Conservation (phyloP, 2,113 vertebrate genomes). For the Hypomesus transpacificus region DNA sequence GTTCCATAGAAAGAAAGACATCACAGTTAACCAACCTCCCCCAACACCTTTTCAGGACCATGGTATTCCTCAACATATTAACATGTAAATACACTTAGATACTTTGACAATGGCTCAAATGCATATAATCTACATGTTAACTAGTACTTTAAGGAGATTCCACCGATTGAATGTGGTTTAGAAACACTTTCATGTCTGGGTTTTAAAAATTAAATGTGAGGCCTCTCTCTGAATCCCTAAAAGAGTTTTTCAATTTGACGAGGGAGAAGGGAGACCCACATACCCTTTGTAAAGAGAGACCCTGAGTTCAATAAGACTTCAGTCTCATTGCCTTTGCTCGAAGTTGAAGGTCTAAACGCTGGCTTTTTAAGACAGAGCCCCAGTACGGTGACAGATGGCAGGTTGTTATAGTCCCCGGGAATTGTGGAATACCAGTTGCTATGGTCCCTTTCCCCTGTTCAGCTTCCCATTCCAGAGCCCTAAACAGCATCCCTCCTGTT, state of each 20-base stretch:
- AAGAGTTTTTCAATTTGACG: slow-evolving; percentile 68
- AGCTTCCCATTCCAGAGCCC: slow-evolving; percentile 29
- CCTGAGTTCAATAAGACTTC: slow-evolving; percentile 66
- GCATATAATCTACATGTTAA: slow-evolving; percentile 78
- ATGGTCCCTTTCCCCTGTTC: slow-evolving; percentile 47
- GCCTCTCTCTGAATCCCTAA: slow-evolving; percentile 58
- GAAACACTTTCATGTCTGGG: slow-evolving; percentile 71
- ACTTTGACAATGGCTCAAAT: slow-evolving; percentile 67
- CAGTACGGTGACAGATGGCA: slow-evolving; percentile 63
- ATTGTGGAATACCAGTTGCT: slow-evolving; percentile 53
- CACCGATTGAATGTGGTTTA: slow-evolving; percentile 61
- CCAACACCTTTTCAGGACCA: slow-evolving; percentile 64
- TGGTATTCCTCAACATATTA: slow-evolving; percentile 68
- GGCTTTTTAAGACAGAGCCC: slow-evolving; percentile 40
- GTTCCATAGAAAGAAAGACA: slow-evolving; percentile 53
- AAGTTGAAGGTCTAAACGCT: slow-evolving; percentile 61
- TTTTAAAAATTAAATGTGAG: slow-evolving; percentile 71
- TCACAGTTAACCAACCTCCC: slow-evolving; percentile 59
- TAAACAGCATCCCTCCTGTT: slow-evolving; percentile 44
- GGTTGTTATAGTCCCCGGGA: slow-evolving; percentile 42
- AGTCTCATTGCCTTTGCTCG: slow-evolving; percentile 60
- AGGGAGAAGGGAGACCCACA: slow-evolving; percentile 63
- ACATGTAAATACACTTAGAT: slow-evolving; percentile 75
- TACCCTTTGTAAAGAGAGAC: slow-evolving; percentile 58
- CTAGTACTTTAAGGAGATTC: slow-evolving; percentile 67